Percentiles rank a stretch among this genome's conserved stretches.
Conservation (phyloP, 1,140 invertebrate genomes). For the Orius insidiosus region DNA sequence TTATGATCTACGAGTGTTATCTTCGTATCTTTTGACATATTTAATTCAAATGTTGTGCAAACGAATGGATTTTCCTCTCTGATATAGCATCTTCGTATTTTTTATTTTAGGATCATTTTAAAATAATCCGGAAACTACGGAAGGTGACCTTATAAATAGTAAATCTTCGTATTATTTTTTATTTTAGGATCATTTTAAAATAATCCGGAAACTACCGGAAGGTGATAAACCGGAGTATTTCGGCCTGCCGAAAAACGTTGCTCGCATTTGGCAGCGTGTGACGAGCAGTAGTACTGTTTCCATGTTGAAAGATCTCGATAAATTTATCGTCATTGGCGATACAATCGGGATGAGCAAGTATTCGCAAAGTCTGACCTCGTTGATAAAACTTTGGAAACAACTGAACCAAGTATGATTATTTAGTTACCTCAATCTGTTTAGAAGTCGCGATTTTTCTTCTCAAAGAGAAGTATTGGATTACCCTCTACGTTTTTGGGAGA, state of each 20-base stretch:
- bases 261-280: slow-evolving; percentile 55
- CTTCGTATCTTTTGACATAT: slow-evolving; percentile 66
- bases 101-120: no score
- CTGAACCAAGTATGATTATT: not conserved
- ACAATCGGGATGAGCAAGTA: slow-evolving; percentile 3
- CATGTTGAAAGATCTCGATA: slow-evolving; percentile 40
- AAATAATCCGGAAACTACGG: slow-evolving; percentile 25
- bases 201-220: slow-evolving; percentile 35
- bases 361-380: not conserved
- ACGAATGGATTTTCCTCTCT: slow-evolving; percentile 33
- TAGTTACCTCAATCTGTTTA: not conserved
- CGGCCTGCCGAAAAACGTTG: slow-evolving; percentile 66
- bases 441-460: no score
- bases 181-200: no score
- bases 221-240: slow-evolving; percentile 51
- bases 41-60: slow-evolving; percentile 39
- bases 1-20: slow-evolving; percentile 56
- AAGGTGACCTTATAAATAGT: slow-evolving; percentile 22
- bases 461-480: no score
- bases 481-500: no score
- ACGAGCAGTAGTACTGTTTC: slow-evolving; percentile 41
- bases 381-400: not conserved
- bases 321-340: slow-evolving; percentile 13
- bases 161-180: slow-evolving; percentile 9
- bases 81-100: slow-evolving; percentile 30